A percentile compares a stretch with the other conserved stretches of the same genome.
Evolutionary conservation across 2,888 invertebrate genomes (phyloP).

Genomic region (Dastarcus helophoroides): DNA sequence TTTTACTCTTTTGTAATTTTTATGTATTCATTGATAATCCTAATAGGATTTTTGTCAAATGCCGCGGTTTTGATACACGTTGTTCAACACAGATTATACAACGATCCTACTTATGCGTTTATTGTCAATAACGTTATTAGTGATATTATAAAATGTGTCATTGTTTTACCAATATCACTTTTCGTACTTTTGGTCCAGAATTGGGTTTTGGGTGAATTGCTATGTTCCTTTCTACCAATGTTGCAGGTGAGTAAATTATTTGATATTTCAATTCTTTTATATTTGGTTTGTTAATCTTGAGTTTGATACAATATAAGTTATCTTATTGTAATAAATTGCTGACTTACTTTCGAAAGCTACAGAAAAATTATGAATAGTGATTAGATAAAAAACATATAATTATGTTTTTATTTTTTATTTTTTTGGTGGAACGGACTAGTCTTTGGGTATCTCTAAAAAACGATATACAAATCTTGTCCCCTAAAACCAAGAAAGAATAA

Average conservation of each 20-base stretch:
- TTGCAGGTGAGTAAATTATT: constrained; percentile 46
- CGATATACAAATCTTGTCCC: no score
- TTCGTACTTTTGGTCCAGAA: constrained; percentile 57
- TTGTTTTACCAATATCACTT: constrained; percentile 57
- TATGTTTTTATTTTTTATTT: no score
- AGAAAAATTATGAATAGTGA: no score
- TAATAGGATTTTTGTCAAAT: constrained; percentile 47
- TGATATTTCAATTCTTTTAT: background rate
- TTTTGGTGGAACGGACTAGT: no score
- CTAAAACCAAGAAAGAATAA: no score
- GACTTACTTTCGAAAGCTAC: no score
- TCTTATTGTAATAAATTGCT: no score
- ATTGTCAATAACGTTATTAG: constrained; percentile 55
- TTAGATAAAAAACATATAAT: no score
- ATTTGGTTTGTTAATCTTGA: no score
- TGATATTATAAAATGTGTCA: constrained; percentile 52
- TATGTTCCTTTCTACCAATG: constrained; percentile 64
- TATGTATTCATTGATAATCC: constrained; percentile 47
- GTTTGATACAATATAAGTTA: no score
- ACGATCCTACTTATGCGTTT: constrained; percentile 53
- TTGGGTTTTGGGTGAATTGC: constrained; percentile 60
- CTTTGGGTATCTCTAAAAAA: no score
- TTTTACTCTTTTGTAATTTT: constrained; percentile 52
- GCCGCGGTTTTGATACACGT: constrained; percentile 46
- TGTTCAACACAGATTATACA: constrained; percentile 42